A percentile compares a stretch with the other conserved stretches of the same genome.
These are phyloP conservation scores for Fringilla coelebs DNA, from an alignment of 2,797 vertebrate genomes.

Conservation along the genomic window DNA sequence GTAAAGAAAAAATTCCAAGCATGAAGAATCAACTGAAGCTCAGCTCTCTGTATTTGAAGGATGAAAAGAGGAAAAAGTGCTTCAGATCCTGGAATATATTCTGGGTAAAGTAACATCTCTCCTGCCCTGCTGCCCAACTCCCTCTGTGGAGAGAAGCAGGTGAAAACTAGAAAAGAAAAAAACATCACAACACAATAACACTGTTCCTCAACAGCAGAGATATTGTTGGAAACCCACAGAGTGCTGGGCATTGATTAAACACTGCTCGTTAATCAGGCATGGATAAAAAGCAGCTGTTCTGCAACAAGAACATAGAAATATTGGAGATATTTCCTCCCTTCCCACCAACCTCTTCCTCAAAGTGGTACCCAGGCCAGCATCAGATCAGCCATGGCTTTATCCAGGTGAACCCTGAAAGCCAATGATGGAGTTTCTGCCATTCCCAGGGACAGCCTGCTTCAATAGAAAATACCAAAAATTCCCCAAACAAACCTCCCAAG, in stretches of 20 bases:
- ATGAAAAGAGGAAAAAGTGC: not conserved
- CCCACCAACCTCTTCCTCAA: not conserved
- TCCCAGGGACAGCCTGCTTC: not conserved
- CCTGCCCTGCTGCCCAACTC: not conserved
- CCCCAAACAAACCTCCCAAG: not conserved
- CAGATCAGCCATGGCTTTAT: not conserved
- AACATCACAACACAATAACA: not conserved
- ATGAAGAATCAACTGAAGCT: not conserved
- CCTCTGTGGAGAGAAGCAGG: not conserved
- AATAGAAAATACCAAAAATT: not conserved
- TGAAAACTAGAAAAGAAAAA: not conserved
- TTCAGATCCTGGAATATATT: not conserved
- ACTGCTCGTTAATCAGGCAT: not conserved
- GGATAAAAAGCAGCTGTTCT: not conserved
- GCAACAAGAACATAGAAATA: not conserved
- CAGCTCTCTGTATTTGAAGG: not conserved
- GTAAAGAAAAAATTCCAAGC: not conserved
- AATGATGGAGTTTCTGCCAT: not conserved
- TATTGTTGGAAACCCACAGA: not conserved
- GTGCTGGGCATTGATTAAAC: not conserved
- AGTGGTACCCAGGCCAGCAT: not conserved
- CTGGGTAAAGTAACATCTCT: not conserved
- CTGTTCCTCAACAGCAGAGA: not conserved
- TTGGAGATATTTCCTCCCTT: not conserved
- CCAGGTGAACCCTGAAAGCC: not conserved